Base-by-base conservation (phyloP, 30 jellyfish, hydroid and myxozoan species). In the Hydractinia echinata region DNA sequence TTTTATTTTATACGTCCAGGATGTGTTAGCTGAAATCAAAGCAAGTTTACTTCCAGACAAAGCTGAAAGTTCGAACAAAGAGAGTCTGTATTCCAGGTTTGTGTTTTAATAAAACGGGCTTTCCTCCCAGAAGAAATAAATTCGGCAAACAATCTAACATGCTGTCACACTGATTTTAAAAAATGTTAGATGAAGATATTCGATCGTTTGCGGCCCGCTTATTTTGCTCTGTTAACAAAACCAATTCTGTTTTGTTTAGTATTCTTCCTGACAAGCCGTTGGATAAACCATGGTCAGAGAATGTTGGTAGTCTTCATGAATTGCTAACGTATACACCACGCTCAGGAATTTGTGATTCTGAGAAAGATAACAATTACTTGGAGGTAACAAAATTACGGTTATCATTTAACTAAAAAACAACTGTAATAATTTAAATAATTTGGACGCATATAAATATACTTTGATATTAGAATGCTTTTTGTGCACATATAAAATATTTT, bases 1-100 rank as follows among this genome's bases (percentile, higher is more conserved):
- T 30, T 30, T 30, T 30, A 30, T 30, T 30, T 30, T 30, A 30
- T 64, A 13, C 49, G 44, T 54, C 5, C n/a, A 78, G 86, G 81
- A 78, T 80, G 54, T 67, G 11, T 83, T 67, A 16, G 71, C 62
- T 30, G 83, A 74, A 74, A 74, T 74, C 66, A 55, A 74, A 20
- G 69, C 69, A 30, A 4, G 68, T 55, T 67, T 74, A 11, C 44
- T 49, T 11, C 83, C 83, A 8, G 83, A 74, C 4, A 74, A 74
- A 74, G 70, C 71, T 74, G 83, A 49, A 13, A 6, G 18, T 64
- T 6, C 74, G 39, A 7, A 64, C 7, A 64, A 64, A 64, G 10
- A 7, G 19, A 51, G 74, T n/a, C 74, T 64, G 9, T 64, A n/a
- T 64, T n/a, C 74, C 4, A 64, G 39, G 74, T 64, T n/a, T 6